These are phyloP conservation scores for Phasia obesa DNA, from an alignment of 2,888 invertebrate genomes.

Conservation along the genomic window DNA sequence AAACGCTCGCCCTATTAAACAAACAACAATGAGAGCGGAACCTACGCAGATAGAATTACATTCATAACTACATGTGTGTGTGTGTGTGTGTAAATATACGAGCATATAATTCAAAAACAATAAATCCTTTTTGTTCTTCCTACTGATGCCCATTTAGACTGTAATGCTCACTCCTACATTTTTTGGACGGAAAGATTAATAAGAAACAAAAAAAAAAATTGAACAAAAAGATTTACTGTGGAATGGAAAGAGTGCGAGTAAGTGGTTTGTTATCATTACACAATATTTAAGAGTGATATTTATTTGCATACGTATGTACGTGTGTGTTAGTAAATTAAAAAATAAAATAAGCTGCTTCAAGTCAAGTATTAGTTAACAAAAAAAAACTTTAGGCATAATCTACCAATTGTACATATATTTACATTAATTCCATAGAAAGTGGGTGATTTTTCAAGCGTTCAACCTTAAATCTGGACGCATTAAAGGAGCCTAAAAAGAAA, in stretches of 20 bases:
- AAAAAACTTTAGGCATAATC: conserved; percentile 20
- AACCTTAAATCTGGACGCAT: no score
- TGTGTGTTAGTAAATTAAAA: background rate
- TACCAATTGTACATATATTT: background rate
- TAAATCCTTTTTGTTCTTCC: conserved; percentile 60
- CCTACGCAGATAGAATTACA: conserved; percentile 40
- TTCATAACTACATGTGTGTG: background rate
- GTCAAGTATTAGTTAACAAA: conserved; percentile 37
- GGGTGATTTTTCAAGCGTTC: background rate
- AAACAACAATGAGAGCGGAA: conserved; percentile 52
- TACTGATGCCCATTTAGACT: conserved; percentile 38
- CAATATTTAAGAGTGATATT: conserved; percentile 49
- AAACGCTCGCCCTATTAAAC: conserved; percentile 41
- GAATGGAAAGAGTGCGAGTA: conserved; percentile 43
- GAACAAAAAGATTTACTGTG: conserved; percentile 17
- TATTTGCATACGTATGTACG: conserved; percentile 25
- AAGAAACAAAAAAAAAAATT: conserved; percentile 33
- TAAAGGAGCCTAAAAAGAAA: no score
- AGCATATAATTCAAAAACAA: conserved; percentile 33
- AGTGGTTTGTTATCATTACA: conserved; percentile 61
- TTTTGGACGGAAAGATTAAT: conserved; percentile 24
- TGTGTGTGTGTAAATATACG: conserved; percentile 13
- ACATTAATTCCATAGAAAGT: background rate
- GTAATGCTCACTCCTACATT: conserved; percentile 55
- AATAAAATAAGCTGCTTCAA: conserved; percentile 36